These are phyloP conservation scores for Trichogramma dendrolimi DNA, from an alignment of 2,888 invertebrate species.

Conservation along the genomic window DNA sequence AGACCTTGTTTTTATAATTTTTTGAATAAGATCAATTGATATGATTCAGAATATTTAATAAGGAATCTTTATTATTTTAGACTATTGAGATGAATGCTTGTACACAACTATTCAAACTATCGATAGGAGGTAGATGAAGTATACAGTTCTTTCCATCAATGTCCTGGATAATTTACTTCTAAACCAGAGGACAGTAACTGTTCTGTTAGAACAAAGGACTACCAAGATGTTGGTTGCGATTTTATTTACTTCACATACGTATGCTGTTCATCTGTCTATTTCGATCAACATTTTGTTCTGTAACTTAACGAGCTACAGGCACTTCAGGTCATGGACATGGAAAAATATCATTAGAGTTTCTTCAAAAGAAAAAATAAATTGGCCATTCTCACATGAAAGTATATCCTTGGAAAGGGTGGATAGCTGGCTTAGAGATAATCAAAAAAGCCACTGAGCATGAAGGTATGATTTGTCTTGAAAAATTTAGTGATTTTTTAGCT, in stretches of 20 bases:
- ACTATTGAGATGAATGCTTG: constrained; percentile 72
- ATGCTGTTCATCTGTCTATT: constrained; percentile 79
- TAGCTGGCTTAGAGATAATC: constrained; percentile 83
- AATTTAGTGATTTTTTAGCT: constrained; percentile 79
- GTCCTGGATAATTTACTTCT: constrained; percentile 89
- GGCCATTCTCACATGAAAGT: constrained; percentile 83
- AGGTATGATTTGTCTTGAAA: constrained; percentile 80
- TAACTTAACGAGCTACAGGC: constrained; percentile 69
- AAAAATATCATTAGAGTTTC: constrained; percentile 91
- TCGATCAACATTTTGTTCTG: constrained; percentile 69
- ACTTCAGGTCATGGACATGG: constrained; percentile 59
- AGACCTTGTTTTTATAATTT: too few relatives aligned
- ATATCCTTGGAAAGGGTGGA: constrained; percentile 99
- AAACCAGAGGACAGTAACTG: constrained; percentile 85
- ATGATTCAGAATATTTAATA: too few relatives aligned
- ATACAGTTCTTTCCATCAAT: constrained; percentile 89
- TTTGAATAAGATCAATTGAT: too few relatives aligned
- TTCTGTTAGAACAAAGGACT: constrained; percentile 91
- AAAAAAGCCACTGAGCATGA: constrained; percentile 83
- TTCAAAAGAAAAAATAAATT: constrained; percentile 83
- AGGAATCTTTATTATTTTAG: too few relatives aligned
- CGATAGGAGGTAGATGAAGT: constrained; percentile 88
- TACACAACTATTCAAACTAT: constrained; percentile 74
- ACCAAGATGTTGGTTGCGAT: constrained; percentile 95
- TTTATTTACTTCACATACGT: constrained; percentile 97